Evolutionary conservation across 2,888 invertebrate genomes (phyloP), one percentile per base, ranked within the genome.

Genomic region (Elegia similella): DNA sequence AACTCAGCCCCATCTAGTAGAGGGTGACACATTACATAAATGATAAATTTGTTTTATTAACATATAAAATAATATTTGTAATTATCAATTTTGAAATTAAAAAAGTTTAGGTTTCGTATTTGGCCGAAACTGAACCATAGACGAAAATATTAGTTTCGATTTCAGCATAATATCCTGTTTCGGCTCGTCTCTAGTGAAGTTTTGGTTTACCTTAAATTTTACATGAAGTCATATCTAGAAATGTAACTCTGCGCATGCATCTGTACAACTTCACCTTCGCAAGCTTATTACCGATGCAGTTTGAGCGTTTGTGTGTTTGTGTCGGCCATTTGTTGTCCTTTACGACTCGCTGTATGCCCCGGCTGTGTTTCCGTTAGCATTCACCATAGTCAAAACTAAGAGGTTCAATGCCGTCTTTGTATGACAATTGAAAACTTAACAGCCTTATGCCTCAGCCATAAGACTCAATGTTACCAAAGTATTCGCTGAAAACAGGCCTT

Each of bases 241-340:
- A 42, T 10, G 17, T 44, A 50, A 46, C 17, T 12, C 17, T 30
- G 12, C 15, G 15, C 50, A 34, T 17, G 52, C 29, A 48, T 50
- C 62, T 62, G 61, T 59, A 59, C 69, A 70, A 59, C 65, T 68
- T 76, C 73, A 82, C 82, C 84, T 83, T 80, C 74, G 69, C 74
- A 66, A 76, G 76, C 75, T 75, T 80, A 86, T 87, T 87, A 79
- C 78, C 67, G 76, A 81, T 80, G 82, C 84, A 70, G 75, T 77
- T 80, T 84, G 50, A 73, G 75, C 34, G 50, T 50, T 7, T 34
- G 71, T 78, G 75, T 77, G 71, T 73, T 74, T 69, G 74, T 75
- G 75, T 71, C 71, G 72, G 67, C 67, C 75, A 76, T 82, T 80
- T 77, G 76, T 77, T 78, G 69, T 70, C 73, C 66, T 72, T 76